A percentile compares a stretch with the other conserved stretches of the same genome.
Conservation (phyloP, 2,888 invertebrate species). For the Phymatocera aterrima region DNA sequence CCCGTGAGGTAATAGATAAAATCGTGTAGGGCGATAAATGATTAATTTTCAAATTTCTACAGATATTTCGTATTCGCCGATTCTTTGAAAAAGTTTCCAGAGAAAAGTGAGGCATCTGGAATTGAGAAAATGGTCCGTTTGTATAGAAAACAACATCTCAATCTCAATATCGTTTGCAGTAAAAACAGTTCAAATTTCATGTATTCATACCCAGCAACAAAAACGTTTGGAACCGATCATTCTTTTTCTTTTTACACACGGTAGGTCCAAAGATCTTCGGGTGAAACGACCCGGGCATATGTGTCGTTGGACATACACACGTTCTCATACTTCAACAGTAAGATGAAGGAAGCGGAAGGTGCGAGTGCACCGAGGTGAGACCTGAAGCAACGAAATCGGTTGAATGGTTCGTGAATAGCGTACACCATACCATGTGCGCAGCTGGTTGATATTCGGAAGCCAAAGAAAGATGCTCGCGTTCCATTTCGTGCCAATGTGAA, state of each 20-base stretch:
- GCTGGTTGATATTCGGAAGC: background rate
- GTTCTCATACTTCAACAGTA: background rate
- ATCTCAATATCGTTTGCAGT: background rate
- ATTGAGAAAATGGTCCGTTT: background rate
- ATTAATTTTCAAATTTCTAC: no score
- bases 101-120: no score
- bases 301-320: slow-evolving; percentile 15
- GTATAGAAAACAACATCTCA: background rate
- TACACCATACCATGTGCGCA: background rate
- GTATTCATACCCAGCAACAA: no score
- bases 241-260: background rate
- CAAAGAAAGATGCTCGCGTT: slow-evolving; percentile 7
- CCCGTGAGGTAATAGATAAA: no score
- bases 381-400: slow-evolving; percentile 19
- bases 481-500: background rate
- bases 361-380: slow-evolving; percentile 8
- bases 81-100: no score
- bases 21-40: no score
- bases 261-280: background rate
- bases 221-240: background rate
- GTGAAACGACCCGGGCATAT: slow-evolving; percentile 1
- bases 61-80: no score
- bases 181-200: no score
- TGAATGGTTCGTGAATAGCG: slow-evolving; percentile 24
- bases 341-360: slow-evolving; percentile 3